phyloP scores from a whole-genome alignment of 2,888 invertebrate species.

The Gryllus longicercus region DNA sequence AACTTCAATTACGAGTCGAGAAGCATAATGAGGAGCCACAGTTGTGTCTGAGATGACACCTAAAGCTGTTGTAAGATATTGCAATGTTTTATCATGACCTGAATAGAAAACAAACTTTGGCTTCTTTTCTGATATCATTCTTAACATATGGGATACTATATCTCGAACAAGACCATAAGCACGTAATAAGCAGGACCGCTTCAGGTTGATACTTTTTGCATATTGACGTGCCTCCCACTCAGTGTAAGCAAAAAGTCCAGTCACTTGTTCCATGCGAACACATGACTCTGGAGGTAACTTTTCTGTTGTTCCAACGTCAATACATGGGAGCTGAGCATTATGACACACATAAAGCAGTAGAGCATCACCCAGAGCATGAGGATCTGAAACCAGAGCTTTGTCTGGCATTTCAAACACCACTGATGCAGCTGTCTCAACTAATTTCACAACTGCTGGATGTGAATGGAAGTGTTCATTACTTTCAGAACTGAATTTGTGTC shows the following conservation, averaged over 20 bases:
- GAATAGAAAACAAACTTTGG: conserved; percentile 79
- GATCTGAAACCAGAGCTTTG: conserved; percentile 59
- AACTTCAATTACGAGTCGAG: conserved; percentile 83
- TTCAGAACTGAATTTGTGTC: conserved; percentile 50
- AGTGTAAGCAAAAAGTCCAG: conserved; percentile 74
- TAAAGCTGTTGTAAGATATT: conserved; percentile 75
- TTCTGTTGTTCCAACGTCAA: conserved; percentile 46
- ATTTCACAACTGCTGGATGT: conserved; percentile 69
- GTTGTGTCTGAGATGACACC: conserved; percentile 60
- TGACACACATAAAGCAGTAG: conserved; percentile 83
- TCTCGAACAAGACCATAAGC: conserved; percentile 81
- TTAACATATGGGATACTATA: conserved; percentile 75
- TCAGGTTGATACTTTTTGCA: conserved; percentile 59
- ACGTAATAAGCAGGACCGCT: conserved; percentile 64
- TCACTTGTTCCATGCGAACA: conserved; percentile 48
- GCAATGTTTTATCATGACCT: conserved; percentile 88
- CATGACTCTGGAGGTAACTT: conserved; percentile 40
- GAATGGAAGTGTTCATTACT: conserved; percentile 64
- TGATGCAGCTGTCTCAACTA: conserved; percentile 64
- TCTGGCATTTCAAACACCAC: conserved; percentile 65
- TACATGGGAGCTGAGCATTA: conserved; percentile 74
- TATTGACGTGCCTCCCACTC: conserved; percentile 73
- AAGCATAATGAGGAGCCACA: conserved; percentile 78
- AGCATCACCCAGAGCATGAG: conserved; percentile 73
- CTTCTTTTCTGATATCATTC: conserved; percentile 72